A percentile compares a stretch with the other conserved stretches of the same genome.
Evolutionary conservation across 23 tunicate species (phyloP).

Genomic region (Ascidia mentula): DNA sequence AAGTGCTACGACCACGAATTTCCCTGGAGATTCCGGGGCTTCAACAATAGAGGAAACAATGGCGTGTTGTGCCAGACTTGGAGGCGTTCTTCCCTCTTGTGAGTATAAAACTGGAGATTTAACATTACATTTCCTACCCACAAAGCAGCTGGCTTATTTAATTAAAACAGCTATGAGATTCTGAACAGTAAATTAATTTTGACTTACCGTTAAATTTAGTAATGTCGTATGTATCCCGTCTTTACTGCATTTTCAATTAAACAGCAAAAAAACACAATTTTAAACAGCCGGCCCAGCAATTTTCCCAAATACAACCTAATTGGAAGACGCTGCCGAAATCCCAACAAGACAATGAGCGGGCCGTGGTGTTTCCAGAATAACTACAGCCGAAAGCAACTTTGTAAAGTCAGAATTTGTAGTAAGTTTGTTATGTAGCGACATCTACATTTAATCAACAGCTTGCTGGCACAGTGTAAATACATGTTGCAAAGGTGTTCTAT

Average conservation of each 20-base stretch:
- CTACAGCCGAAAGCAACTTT: neutral
- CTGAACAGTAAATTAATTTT: too few species aligned
- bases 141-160: too few species aligned
- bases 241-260: too few species aligned
- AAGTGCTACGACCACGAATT: constrained; percentile 7
- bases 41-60: neutral
- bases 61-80: constrained; percentile 11
- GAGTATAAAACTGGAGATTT: too few species aligned
- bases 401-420: neutral
- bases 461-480: too few species aligned
- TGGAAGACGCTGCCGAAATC: neutral
- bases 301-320: neutral
- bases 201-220: too few species aligned
- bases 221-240: too few species aligned
- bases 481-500: too few species aligned
- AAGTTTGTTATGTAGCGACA: neutral
- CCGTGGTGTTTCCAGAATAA: neutral
- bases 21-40: constrained; percentile 19
- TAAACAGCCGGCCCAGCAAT: neutral
- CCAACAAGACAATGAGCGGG: neutral
- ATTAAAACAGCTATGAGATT: too few species aligned
- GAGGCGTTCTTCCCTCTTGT: constrained; percentile 13
- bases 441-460: neutral
- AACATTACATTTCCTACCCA: too few species aligned
- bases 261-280: too few species aligned